phyloP scores from a whole-genome alignment of 2,797 vertebrate genomes.

The Malacoctenus gilli region DNA sequence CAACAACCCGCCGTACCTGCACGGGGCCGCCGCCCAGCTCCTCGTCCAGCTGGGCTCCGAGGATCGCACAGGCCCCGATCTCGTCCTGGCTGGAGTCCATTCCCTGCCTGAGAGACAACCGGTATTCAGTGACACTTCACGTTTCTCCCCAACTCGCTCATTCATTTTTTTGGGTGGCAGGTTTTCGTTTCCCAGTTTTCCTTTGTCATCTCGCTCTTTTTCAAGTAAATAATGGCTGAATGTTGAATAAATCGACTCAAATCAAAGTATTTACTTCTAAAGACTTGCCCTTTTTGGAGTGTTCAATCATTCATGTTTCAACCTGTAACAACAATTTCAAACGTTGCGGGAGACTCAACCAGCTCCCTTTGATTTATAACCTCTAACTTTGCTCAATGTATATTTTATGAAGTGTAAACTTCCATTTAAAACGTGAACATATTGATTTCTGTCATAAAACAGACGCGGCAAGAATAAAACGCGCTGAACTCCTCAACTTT shows the following conservation, averaged over 20 bases:
- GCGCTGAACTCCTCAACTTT: background rate
- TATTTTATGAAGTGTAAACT: conserved; percentile 12
- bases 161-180: background rate
- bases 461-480: background rate
- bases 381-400: background rate
- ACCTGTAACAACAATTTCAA: background rate
- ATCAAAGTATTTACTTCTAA: background rate
- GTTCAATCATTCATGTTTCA: conserved; percentile 7
- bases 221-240: background rate
- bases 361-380: background rate
- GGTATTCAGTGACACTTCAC: background rate
- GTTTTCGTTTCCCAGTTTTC: background rate
- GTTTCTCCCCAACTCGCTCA: background rate
- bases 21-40: conserved; percentile 93
- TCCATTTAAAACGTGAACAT: background rate
- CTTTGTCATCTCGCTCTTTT: background rate
- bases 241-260: background rate
- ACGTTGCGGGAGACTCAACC: background rate
- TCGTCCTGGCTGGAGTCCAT: conserved; percentile 91
- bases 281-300: background rate
- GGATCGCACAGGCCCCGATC: conserved; percentile 88
- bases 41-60: conserved; percentile 90
- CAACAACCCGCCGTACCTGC: conserved; percentile 84
- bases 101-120: conserved; percentile 86
- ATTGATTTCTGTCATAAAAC: background rate